phyloP scores from a whole-genome alignment of 2,888 invertebrate genomes.

The Ferrisia virgata region DNA sequence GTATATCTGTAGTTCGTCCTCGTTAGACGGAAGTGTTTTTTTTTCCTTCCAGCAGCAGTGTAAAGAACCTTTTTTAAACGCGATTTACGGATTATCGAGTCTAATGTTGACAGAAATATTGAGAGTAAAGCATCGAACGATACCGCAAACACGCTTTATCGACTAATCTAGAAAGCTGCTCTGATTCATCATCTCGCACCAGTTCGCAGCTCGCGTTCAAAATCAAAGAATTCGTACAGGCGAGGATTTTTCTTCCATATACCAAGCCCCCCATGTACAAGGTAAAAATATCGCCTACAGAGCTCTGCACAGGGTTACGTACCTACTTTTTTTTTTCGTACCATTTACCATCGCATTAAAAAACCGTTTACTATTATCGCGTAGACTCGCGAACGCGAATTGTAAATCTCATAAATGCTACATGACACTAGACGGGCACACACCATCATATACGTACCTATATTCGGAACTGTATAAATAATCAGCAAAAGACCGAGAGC shows the following conservation, averaged over 20 bases:
- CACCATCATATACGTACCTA: not conserved
- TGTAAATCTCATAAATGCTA: not conserved
- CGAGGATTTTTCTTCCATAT: not conserved
- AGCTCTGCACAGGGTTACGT: not conserved
- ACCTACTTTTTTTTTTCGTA: not conserved
- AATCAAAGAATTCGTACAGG: not conserved
- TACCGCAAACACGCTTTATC: not conserved
- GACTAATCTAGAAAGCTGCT: not conserved
- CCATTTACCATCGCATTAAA: not conserved
- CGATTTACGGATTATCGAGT: constrained; percentile 39
- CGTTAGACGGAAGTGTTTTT: constrained; percentile 16
- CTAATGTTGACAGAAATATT: constrained; percentile 40
- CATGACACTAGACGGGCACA: not conserved
- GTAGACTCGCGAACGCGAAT: not conserved
- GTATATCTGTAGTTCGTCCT: not conserved
- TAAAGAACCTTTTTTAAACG: constrained; percentile 36
- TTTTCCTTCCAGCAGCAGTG: not conserved
- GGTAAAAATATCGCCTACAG: too few species aligned
- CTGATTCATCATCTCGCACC: not conserved
- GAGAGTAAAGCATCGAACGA: not conserved
- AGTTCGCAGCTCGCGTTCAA: not conserved
- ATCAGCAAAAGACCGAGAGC: not conserved
- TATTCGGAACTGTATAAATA: not conserved
- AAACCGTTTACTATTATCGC: not conserved
- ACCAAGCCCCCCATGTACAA: too few species aligned